Evolutionary conservation across 2,797 vertebrate genomes (phyloP).

Genomic region (Falco berigora): DNA sequence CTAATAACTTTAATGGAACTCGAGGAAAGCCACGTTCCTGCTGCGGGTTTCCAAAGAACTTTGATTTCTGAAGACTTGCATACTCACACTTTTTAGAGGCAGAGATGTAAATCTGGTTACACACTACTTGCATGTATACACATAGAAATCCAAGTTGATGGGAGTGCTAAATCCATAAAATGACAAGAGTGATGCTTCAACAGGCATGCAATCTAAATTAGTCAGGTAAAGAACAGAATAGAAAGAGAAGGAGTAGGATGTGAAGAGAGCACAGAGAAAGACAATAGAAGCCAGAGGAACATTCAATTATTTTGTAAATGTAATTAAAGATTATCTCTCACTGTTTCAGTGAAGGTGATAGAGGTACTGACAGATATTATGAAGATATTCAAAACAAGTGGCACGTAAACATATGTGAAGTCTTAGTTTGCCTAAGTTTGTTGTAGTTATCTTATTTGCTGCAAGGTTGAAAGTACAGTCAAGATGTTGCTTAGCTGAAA

Average conservation of each 20-base stretch:
- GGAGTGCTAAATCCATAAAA: neutral
- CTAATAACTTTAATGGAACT: neutral
- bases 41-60: neutral
- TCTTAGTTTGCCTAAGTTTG: neutral
- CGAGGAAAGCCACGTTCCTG: neutral
- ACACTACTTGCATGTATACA: neutral
- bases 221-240: neutral
- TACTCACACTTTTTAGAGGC: neutral
- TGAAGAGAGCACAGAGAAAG: neutral
- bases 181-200: neutral
- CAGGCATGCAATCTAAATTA: neutral
- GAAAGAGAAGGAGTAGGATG: neutral
- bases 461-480: neutral
- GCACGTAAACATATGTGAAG: neutral
- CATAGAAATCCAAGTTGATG: neutral
- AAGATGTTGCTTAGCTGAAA: neutral
- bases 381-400: neutral
- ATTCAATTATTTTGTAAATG: neutral
- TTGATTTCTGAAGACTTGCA: neutral
- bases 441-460: neutral
- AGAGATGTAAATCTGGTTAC: neutral
- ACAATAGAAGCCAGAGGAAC: neutral
- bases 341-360: neutral
- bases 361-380: neutral
- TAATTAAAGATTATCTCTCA: neutral